Base-by-base conservation (phyloP, 2,113 vertebrate species). In the Antechinus stuartii region DNA sequence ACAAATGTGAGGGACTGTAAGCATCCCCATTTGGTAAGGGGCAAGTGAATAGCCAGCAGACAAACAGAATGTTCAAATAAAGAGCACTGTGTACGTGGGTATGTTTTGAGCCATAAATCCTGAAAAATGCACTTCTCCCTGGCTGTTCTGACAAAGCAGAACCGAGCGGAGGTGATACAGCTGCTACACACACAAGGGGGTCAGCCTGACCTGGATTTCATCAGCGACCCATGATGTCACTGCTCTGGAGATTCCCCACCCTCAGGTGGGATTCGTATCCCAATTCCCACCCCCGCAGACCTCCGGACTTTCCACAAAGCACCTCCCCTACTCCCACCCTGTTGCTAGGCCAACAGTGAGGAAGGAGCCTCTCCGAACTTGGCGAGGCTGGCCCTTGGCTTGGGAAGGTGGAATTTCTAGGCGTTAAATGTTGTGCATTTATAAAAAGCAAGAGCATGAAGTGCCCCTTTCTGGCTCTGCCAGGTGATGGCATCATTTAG, bases 1-100 rank as follows among this genome's bases (percentile, higher is more conserved):
- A 53, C 1, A 76, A 53, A 55, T 22, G 19, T 23, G 47, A 11
- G 35, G 49, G 56, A n/a, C 56, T 26, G 42, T 76, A 49, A 35
- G 68, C 47, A 92, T 93, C 92, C 94, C 55, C 97, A 94, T 54
- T 23, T 94, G 12, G 49, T n/a, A 76, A 92, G 54, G 57, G 14
- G 27, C 57, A 91, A 26, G 56, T 55, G 91, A 52, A 57, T 92
- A 22, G 53, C n/a, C 68, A 42, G n/a, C 2, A 16, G n/a, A 84
- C 19, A 76, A 89, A 42, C 89, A 92, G 7, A 90, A 95, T 68
- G 89, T 92, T 89, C 30, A 68, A 49, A 57, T 35, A 93, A 54
- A 27, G 12, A 95, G n/a, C 89, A 93, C 46, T 89, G 11, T 68
- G 57, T 11, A 30, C 30, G 8, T 14, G 27, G 22, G 30, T 68